Conservation (phyloP, 2,888 invertebrate species). For the Papilio demoleus region DNA sequence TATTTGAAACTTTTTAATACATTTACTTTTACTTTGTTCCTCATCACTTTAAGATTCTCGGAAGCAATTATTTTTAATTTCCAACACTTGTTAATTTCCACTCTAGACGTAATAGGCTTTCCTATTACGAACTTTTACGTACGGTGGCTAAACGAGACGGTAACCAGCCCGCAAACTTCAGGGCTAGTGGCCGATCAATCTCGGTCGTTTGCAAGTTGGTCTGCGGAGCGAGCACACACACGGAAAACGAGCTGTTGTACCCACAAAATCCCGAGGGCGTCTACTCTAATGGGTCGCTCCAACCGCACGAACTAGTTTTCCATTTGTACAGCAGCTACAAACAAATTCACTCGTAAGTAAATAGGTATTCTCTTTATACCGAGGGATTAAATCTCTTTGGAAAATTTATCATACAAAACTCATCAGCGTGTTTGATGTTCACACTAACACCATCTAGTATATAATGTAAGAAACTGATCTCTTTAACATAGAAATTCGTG, state of each 20-base stretch:
- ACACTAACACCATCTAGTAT: not conserved
- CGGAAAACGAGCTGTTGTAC: conserved; percentile 14
- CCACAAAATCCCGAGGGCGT: conserved; percentile 13
- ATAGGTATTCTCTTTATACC: not conserved
- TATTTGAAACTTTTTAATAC: not conserved
- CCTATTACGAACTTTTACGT: conserved; percentile 12
- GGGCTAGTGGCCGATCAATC: conserved; percentile 4
- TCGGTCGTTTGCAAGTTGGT: conserved; percentile 16
- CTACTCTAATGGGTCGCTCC: not conserved
- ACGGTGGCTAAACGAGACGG: not conserved
- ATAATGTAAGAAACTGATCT: not conserved
- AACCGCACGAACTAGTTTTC: not conserved
- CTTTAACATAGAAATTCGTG: not conserved
- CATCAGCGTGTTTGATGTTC: not conserved
- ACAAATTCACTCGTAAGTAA: not conserved
- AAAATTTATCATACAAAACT: not conserved
- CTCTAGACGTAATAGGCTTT: not conserved
- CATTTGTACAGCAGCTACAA: not conserved
- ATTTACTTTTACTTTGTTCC: not conserved
- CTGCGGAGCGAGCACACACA: not conserved
- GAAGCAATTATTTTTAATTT: not conserved
- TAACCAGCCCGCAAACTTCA: conserved; percentile 10
- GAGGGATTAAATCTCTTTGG: not conserved
- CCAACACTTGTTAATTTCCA: not conserved
- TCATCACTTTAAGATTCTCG: not conserved